Evolutionary conservation across 2,888 invertebrate genomes (phyloP).

Genomic region (Calameuta filiformis): DNA sequence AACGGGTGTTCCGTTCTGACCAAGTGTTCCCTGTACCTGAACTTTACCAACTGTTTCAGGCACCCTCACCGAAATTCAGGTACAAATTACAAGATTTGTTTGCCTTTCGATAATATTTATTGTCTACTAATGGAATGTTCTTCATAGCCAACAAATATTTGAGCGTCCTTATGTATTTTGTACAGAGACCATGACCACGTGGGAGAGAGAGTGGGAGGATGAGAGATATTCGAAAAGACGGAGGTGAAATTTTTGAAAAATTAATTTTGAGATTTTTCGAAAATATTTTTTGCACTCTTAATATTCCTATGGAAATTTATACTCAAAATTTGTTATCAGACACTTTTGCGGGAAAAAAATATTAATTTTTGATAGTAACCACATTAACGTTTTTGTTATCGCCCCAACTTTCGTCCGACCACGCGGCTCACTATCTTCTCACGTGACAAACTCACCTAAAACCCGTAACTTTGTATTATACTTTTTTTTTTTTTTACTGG

Average conservation of each 20-base stretch:
- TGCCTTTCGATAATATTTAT: slow-evolving; percentile 13
- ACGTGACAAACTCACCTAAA: slow-evolving; percentile 23
- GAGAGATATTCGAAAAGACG: not conserved
- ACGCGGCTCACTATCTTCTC: slow-evolving; percentile 18
- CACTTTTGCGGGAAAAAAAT: not conserved
- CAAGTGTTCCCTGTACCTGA: not conserved
- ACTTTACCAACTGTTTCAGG: slow-evolving; percentile 13
- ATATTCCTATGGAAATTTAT: not conserved
- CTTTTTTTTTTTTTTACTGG: slow-evolving; percentile 13
- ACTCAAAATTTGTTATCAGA: not conserved
- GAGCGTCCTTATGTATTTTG: slow-evolving; percentile 3
- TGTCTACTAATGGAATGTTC: slow-evolving; percentile 18
- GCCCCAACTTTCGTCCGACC: slow-evolving; percentile 12
- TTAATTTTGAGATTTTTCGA: not conserved
- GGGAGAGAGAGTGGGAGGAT: too few relatives aligned
- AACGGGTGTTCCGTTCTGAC: slow-evolving; percentile 6
- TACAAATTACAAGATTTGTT: slow-evolving; percentile 22
- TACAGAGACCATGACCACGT: not conserved
- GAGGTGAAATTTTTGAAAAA: not conserved
- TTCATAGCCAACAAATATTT: slow-evolving; percentile 19
- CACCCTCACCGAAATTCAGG: slow-evolving; percentile 10
- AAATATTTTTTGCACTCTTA: not conserved
- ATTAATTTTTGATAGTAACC: not conserved
- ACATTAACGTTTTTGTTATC: slow-evolving; percentile 9
- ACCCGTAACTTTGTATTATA: slow-evolving; percentile 17